Base-by-base conservation (phyloP, 2,113 vertebrate species). In the Epinephelus lanceolatus region DNA sequence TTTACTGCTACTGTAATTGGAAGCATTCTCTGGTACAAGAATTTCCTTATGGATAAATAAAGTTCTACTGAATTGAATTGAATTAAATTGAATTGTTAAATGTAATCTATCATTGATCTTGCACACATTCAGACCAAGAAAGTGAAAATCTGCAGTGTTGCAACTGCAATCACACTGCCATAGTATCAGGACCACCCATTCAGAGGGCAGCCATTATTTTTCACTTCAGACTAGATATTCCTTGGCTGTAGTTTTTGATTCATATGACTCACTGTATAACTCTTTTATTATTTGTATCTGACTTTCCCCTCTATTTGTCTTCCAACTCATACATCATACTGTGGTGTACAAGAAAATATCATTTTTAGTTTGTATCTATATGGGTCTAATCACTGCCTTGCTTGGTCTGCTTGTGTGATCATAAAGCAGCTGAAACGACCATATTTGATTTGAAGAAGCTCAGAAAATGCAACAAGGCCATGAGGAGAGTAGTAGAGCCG, bases 361-460 rank as follows among this genome's bases (percentile, higher is more conserved):
- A 27, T 63, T 68, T 83, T 62, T 45, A n/a, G 5, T 51, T 51
- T 84, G 59, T 49, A 55, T 11, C 53, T 62, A 19, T 11, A 52
- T 37, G 62, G 17, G 53, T 71, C 37, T 67, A 69, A 49, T 82
- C 25, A 47, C 4, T 52, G 3, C 33, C 52, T 60, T 62, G 4
- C 69, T 77, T 71, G 57, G 40, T 21, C 40, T 69, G 69, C 27
- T 40, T 18, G 61, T 27, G 25, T 63, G 56, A 85, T 75, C 62
- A 73, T 81, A 80, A 81, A 76, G 76, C 40, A 53, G 17, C 47
- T n/a, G 18, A 69, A 86, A 80, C 40, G 57, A 70, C 59, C 63
- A 78, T 69, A 83, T 89, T 86, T 90, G 74, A 91, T 89, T 91
- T 87, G 52, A 88, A 89, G 67, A 79, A 74, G 86, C 55, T 40